These are phyloP conservation scores for Rhea pennata DNA, from an alignment of 2,113 vertebrate genomes.

Conservation along the genomic window DNA sequence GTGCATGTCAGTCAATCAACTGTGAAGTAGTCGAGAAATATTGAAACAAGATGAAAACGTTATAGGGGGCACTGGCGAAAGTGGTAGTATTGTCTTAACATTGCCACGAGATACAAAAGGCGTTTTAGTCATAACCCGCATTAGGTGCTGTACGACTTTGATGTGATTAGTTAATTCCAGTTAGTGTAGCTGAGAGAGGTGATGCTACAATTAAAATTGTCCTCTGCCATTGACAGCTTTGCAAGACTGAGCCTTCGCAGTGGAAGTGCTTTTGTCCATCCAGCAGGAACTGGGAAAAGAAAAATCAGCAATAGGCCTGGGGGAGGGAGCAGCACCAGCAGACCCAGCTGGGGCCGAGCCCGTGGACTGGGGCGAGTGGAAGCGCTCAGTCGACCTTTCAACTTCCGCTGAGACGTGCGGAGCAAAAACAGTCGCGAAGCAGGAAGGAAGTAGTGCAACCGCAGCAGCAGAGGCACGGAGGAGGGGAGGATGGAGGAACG, in stretches of 20 bases:
- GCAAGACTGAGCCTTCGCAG: neutral
- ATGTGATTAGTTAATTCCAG: too few species aligned
- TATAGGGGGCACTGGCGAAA: neutral
- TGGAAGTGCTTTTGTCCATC: neutral
- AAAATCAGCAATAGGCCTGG: slow-evolving; percentile 47
- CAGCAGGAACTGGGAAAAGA: slow-evolving; percentile 69
- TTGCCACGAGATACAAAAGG: neutral
- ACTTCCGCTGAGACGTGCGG: neutral
- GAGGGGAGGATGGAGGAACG: neutral
- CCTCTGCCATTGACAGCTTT: neutral
- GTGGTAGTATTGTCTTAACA: neutral
- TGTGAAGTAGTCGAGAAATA: neutral
- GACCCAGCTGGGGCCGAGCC: slow-evolving; percentile 15
- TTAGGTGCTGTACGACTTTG: neutral
- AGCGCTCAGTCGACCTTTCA: neutral
- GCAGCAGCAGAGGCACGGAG: neutral
- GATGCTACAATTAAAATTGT: neutral
- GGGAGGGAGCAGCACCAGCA: slow-evolving; percentile 3
- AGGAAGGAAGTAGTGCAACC: slow-evolving; percentile 33
- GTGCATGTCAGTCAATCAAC: neutral
- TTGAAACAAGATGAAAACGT: neutral
- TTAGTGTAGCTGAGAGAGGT: neutral
- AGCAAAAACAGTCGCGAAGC: neutral
- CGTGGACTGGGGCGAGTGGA: neutral
- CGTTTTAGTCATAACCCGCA: neutral